phyloP scores from a whole-genome alignment of 2,797 vertebrate species.

The Anguilla pacifica region DNA sequence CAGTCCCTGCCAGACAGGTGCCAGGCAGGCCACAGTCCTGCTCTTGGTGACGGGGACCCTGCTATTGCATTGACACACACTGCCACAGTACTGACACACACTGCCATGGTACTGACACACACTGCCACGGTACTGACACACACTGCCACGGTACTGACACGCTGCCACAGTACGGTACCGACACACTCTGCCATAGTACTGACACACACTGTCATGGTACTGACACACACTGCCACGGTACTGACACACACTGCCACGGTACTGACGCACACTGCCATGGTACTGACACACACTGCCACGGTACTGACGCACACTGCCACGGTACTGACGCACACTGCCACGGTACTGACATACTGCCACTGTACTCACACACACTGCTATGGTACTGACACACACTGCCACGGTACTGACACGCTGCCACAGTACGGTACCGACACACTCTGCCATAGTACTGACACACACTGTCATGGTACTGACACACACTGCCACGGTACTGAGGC shows the following conservation, averaged over 20 bases:
- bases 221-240: too few species aligned
- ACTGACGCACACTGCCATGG: not conserved
- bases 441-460: not conserved
- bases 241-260: not conserved
- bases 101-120: not conserved
- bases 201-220: not conserved
- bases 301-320: too few species aligned
- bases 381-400: not conserved
- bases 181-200: too few species aligned
- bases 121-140: not conserved
- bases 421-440: too few species aligned
- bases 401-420: not conserved
- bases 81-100: not conserved
- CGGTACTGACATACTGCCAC: not conserved
- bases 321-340: not conserved
- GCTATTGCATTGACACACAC: not conserved
- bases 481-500: not conserved
- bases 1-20: too few species aligned
- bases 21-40: not conserved
- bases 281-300: not conserved
- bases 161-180: too few species aligned
- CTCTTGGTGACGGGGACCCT: constrained; percentile 1
- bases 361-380: not conserved
- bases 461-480: not conserved
- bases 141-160: not conserved